Evolutionary conservation across 1,140 invertebrate species (phyloP).

Genomic region (Bombyx mori): DNA sequence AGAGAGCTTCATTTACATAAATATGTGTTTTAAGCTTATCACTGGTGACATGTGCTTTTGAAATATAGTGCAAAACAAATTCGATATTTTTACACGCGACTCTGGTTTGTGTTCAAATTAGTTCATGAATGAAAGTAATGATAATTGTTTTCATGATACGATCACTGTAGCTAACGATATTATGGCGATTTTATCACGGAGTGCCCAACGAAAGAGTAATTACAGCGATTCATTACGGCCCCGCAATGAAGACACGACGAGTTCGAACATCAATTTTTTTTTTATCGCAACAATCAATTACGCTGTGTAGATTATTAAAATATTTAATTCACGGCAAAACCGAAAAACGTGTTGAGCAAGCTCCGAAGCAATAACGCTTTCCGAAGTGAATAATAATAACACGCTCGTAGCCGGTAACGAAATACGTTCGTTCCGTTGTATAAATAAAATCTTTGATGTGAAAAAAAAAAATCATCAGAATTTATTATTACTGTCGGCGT

Average conservation of each 20-base stretch:
- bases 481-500: conserved; percentile 42
- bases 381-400: conserved; percentile 45
- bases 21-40: no score
- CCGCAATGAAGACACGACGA: conserved; percentile 20
- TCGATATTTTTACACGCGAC: no score
- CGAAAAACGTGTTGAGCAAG: conserved; percentile 24
- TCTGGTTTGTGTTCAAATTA: no score
- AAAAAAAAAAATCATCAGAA: conserved; percentile 56
- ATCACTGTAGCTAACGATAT: no score
- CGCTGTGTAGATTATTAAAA: conserved; percentile 41
- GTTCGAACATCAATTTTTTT: conserved; percentile 37
- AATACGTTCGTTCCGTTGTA: conserved; percentile 46
- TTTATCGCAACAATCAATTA: conserved; percentile 58
- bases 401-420: conserved; percentile 43
- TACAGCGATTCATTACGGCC: conserved; percentile 34
- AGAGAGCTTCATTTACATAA: no score
- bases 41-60: no score
- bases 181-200: background rate
- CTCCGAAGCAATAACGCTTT: conserved; percentile 45
- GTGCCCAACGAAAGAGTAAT: conserved; percentile 19
- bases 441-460: conserved; percentile 59
- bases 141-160: no score
- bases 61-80: no score
- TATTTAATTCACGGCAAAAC: conserved; percentile 35
- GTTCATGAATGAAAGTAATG: no score